A percentile compares a stretch with the other conserved stretches of the same genome.
Evolutionary conservation across 2,888 invertebrate genomes (phyloP).

Genomic region (Pyrgus malvae): DNA sequence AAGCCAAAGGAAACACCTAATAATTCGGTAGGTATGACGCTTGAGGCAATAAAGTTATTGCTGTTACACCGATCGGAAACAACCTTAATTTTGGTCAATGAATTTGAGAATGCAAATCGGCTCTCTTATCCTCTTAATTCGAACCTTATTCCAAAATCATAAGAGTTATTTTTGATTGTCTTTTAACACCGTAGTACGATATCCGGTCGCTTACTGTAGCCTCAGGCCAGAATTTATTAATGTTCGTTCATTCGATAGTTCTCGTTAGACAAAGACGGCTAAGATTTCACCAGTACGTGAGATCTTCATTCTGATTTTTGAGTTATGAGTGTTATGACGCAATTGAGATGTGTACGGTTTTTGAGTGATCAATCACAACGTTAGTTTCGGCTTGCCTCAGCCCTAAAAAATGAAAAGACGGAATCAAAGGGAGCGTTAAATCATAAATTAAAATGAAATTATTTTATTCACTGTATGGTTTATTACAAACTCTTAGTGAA

Average conservation of each 20-base stretch:
- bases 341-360: conserved; percentile 47
- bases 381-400: conserved; percentile 1
- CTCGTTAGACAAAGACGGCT: conserved; percentile 66
- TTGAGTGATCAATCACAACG: conserved; percentile 42
- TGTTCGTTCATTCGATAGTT: conserved; percentile 67
- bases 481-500: too few relatives aligned
- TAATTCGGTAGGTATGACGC: conserved; percentile 57
- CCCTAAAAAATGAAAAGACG: conserved; percentile 1
- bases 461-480: too few relatives aligned
- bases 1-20: conserved; percentile 44
- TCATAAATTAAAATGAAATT: too few relatives aligned
- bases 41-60: conserved; percentile 65
- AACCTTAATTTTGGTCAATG: conserved; percentile 76
- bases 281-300: conserved; percentile 55
- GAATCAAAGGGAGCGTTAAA: neutral
- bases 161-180: neutral
- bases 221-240: conserved; percentile 73
- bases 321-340: conserved; percentile 45
- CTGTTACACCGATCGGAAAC: conserved; percentile 67
- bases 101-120: conserved; percentile 72
- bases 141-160: neutral
- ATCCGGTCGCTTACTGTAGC: conserved; percentile 72
- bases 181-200: conserved; percentile 43
- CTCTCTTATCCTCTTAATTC: conserved; percentile 8
- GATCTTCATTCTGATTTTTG: conserved; percentile 62